Evolutionary conservation across 92 coral and sea anemone genomes (phyloP).

Genomic region (Meandrina meandrites): DNA sequence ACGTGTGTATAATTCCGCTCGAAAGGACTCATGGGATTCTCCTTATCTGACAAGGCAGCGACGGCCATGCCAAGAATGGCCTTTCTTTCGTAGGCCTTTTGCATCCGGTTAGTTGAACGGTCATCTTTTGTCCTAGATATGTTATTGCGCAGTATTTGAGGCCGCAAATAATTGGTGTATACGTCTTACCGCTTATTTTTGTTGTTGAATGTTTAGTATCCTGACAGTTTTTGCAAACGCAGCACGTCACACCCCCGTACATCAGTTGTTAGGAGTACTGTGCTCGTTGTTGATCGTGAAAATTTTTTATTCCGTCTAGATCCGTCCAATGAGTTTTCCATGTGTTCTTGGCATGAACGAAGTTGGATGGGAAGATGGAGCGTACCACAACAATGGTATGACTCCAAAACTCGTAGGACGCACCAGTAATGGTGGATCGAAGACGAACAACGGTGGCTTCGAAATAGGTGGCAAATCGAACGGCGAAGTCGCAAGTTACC

Average conservation of each 20-base stretch:
- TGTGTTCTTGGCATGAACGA: conserved; percentile 99
- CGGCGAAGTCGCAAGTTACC: conserved; percentile 99
- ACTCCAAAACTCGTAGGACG: conserved; percentile 89
- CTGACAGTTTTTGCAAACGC: conserved; percentile 72
- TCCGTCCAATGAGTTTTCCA: conserved; percentile 99
- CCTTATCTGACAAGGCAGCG: conserved; percentile 86
- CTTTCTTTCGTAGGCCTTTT: conserved; percentile 59
- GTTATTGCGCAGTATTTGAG: conserved; percentile 40
- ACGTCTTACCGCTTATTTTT: conserved; percentile 59
- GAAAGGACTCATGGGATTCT: conserved; percentile 75
- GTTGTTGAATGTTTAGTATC: conserved; percentile 21
- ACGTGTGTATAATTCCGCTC: conserved; percentile 84
- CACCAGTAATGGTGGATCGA: conserved; percentile 78
- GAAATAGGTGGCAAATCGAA: conserved; percentile 94
- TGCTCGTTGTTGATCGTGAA: conserved; percentile 58
- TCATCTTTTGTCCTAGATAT: conserved; percentile 68
- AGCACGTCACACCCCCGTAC: conserved; percentile 99
- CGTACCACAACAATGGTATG: conserved; percentile 86
- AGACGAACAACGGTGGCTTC: conserved; percentile 79
- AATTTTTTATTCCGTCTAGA: conserved; percentile 78
- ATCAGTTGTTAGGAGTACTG: conserved; percentile 17
- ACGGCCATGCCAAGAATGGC: conserved; percentile 99
- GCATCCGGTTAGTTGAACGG: conserved; percentile 85
- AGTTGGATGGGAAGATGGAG: conserved; percentile 99
- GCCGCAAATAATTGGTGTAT: conserved; percentile 42